These are phyloP conservation scores for Eciton burchellii DNA, from an alignment of 1,140 invertebrate genomes.

Conservation along the genomic window DNA sequence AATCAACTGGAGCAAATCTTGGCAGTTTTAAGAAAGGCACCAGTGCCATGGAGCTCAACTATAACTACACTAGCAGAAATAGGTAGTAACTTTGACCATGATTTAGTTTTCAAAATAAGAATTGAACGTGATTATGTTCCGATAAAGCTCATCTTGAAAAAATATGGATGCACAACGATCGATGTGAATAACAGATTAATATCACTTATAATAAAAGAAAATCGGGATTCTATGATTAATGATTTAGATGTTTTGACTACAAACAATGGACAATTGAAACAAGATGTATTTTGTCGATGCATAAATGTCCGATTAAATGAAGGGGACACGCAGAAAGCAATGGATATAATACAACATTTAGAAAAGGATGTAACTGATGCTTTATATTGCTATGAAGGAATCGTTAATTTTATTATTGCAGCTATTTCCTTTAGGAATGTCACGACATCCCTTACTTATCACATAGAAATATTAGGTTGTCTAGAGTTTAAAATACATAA, in stretches of 20 bases:
- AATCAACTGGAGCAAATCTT: constrained; percentile 77
- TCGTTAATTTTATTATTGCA: constrained; percentile 70
- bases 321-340: constrained; percentile 74
- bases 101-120: constrained; percentile 75
- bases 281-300: constrained; percentile 70
- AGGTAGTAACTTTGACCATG: constrained; percentile 73
- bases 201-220: constrained; percentile 77
- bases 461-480: constrained; percentile 70
- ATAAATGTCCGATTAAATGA: constrained; percentile 72
- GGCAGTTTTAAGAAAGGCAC: constrained; percentile 77
- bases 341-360: constrained; percentile 72
- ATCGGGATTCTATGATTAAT: constrained; percentile 70
- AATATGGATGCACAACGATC: constrained; percentile 79
- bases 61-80: constrained; percentile 74
- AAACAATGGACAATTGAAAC: constrained; percentile 72
- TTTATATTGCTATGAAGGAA: constrained; percentile 73
- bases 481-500: constrained; percentile 69
- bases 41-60: constrained; percentile 80
- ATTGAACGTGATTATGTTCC: constrained; percentile 75
- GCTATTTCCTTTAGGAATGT: constrained; percentile 53
- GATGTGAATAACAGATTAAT: constrained; percentile 77
- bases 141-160: constrained; percentile 79
- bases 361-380: constrained; percentile 64
- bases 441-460: constrained; percentile 56
- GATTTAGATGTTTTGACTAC: constrained; percentile 79